Conservation (phyloP, 2,797 vertebrate species). For the Pitangus sulphuratus region DNA sequence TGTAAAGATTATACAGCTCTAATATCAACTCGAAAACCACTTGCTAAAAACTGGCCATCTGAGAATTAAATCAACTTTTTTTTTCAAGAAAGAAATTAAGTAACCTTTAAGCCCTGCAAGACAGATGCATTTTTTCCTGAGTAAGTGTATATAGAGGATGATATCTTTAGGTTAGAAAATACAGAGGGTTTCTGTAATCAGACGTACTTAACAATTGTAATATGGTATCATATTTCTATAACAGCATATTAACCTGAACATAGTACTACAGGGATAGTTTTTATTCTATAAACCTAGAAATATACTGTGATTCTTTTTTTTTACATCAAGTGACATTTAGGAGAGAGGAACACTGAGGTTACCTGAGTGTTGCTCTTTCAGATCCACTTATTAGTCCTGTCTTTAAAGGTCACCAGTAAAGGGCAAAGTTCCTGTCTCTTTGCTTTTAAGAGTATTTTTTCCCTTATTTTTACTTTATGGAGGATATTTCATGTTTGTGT, state of each 20-base stretch:
- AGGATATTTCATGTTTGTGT: constrained; percentile 31
- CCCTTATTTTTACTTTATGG: constrained; percentile 39
- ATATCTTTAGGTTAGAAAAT: not conserved
- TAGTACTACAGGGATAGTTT: not conserved
- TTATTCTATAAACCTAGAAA: not conserved
- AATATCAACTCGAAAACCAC: not conserved
- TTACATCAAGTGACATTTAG: constrained; percentile 36
- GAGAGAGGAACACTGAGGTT: not conserved
- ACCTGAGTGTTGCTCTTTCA: constrained; percentile 40
- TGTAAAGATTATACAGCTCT: not conserved
- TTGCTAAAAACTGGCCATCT: not conserved
- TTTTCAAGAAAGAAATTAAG: not conserved
- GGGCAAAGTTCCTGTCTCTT: constrained; percentile 57
- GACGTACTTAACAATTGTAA: not conserved
- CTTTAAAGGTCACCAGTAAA: constrained; percentile 73
- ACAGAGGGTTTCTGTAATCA: not conserved
- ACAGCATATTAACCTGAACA: not conserved
- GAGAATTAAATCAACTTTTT: not conserved
- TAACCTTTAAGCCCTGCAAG: not conserved
- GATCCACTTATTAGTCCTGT: constrained; percentile 46
- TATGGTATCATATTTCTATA: not conserved
- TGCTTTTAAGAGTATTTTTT: constrained; percentile 29
- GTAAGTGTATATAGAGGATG: rapidly evolving
- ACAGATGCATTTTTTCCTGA: not conserved
- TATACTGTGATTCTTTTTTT: not conserved